Base-by-base conservation (phyloP, 2,888 invertebrate species). In the Leptopilina drosophilae region DNA sequence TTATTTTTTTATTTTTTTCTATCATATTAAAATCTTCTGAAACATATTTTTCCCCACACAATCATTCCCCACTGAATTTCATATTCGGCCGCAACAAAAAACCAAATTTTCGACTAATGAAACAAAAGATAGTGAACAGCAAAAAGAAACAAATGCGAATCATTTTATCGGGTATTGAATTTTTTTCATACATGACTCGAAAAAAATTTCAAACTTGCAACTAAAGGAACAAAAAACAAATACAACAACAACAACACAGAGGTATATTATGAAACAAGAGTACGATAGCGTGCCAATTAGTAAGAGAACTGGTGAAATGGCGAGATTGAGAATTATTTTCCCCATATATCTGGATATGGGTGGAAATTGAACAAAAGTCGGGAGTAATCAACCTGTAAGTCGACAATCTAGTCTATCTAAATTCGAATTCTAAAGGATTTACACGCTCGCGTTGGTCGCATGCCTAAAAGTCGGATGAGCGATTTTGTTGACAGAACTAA, bases 281-380 rank as follows among this genome's bases (percentile, higher is more conserved):
- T 75, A 78, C 75, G 26, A 66, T n/a, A 64, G 40, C 46, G 53
- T 76, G 76, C 78, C 78, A 78, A 78, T 78, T 78, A 78, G 78
- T 65, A 78, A 76, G 76, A 26, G 75, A 75, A 76, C 76, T 40
- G 40, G 62, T 15, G 69, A 20, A 42, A 59, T 75, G 15, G 67
- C 20, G 77, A 40, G 65, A 76, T 53, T 20, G 12, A 26, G 26
- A 53, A 69, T 69, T 26, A 69, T 69, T 69, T 69, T 53, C 14
- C 15, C 49, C 53, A 20, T 53, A 26, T 20, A 20, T 20, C 53
- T 26, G 26, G 69, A 69, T 67, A 42, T 42, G 11, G 69, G 12
- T 69, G 20, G 49, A 69, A 69, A 15, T 49, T 69, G 67, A 49
- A 49, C 14, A 26, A 69, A 49, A 67, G 67, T 49, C 65, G 65